Base-by-base conservation (phyloP, 2,888 invertebrate genomes). In the Chrysolina oricalcia region DNA sequence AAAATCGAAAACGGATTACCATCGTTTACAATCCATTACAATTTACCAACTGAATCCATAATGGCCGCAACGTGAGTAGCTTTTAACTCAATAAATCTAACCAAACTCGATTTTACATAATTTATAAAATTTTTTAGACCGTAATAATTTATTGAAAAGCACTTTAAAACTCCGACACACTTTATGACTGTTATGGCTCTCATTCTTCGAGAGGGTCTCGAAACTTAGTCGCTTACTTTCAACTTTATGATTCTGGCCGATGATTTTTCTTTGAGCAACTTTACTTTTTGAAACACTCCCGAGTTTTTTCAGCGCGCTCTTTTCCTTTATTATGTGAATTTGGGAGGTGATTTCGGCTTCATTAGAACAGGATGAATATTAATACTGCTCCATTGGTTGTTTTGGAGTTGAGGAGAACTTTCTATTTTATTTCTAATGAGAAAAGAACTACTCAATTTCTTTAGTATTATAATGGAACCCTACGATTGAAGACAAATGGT, bases 81-180 rank as follows among this genome's bases (percentile, higher is more conserved):
- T 81, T 81, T 80, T 72, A 75, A 78, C 77, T 75, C 80, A 81
- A 81, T 82, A 81, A 81, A 80, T 78, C 78, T 68, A 74, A 75
- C 79, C 70, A 63, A 76, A 64, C 73, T 70, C 73, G 73, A 80
- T 84, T 85, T 83, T 83, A 77, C 81, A 81, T 84, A 85, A 86
- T 86, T 86, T 87, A 86, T 83, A 85, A 35, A 35, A 84, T 85
- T 85, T 86, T 86, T 85, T 84, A 83, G 81, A 85, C 86, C 85
- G 86, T 84, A 87, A 87, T 87, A 87, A 87, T 87, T 87, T 86
- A 87, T 87, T 82, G 87, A 83, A 86, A 87, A 86, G 86, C 86
- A 86, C 87, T 87, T 86, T 85, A 83, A 85, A 86, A 86, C 83
- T 87, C 84, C 82, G 85, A 84, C 82, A 84, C 86, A 83, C 85